Conservation (phyloP, 2,113 vertebrate species). For the Epinephelus moara region DNA sequence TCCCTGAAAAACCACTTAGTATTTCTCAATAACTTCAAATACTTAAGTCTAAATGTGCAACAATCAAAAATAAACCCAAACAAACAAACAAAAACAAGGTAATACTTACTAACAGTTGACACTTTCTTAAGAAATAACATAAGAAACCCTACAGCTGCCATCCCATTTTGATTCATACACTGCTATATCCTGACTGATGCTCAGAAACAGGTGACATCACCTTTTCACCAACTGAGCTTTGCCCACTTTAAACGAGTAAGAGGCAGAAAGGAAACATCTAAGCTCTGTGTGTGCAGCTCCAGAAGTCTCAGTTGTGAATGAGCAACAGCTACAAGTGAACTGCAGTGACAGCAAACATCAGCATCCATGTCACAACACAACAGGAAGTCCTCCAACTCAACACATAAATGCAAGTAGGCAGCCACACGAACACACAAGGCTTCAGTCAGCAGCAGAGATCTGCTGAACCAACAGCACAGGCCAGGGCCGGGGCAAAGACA, state of each 20-base stretch:
- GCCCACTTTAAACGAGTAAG: background rate
- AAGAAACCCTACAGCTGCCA: background rate
- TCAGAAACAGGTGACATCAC: too few relatives aligned
- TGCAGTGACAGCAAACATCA: slow-evolving; percentile 62
- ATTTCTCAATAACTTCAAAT: background rate
- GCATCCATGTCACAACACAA: slow-evolving; percentile 53
- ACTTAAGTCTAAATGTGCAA: background rate
- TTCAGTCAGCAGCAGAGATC: slow-evolving; percentile 74
- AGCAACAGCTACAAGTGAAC: slow-evolving; percentile 29
- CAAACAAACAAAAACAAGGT: background rate
- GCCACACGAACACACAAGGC: slow-evolving; percentile 49
- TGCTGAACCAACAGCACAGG: slow-evolving; percentile 72
- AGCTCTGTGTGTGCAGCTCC: background rate
- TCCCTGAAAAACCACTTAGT: background rate
- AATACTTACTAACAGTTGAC: background rate
- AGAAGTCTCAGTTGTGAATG: background rate
- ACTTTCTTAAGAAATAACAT: background rate
- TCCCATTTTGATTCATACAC: too few relatives aligned
- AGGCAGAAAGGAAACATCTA: background rate
- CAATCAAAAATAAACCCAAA: background rate
- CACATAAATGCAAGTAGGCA: slow-evolving; percentile 38
- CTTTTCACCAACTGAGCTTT: too few relatives aligned
- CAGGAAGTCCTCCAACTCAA: slow-evolving; percentile 40
- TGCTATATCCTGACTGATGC: too few relatives aligned
- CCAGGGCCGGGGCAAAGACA: slow-evolving; percentile 16